phyloP scores from a whole-genome alignment of 2,113 vertebrate genomes.

The Circaetus cinerascens region DNA sequence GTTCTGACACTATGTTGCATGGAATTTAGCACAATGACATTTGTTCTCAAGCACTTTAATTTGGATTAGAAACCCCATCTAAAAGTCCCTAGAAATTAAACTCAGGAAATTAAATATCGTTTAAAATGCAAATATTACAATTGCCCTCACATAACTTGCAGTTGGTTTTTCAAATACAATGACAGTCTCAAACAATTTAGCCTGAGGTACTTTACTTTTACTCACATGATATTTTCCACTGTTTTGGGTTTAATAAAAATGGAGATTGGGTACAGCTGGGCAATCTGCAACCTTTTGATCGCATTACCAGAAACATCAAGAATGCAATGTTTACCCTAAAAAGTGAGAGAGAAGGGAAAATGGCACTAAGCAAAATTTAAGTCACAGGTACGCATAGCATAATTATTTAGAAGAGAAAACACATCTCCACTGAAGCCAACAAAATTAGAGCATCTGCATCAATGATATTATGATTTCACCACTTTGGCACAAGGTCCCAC shows the following conservation, averaged over 20 bases:
- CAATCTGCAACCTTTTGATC: conserved; percentile 96
- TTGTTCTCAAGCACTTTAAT: background rate
- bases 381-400: background rate
- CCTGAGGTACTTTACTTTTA: background rate
- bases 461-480: background rate
- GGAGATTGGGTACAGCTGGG: conserved; percentile 91
- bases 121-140: background rate
- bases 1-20: background rate
- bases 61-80: background rate
- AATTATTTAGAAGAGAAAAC: background rate
- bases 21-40: background rate
- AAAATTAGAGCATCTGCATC: background rate
- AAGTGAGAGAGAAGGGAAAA: conserved; percentile 7
- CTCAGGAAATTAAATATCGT: background rate
- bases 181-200: background rate
- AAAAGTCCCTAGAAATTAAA: background rate
- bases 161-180: background rate
- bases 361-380: background rate
- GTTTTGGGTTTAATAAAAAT: conserved; percentile 98
- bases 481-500: background rate
- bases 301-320: conserved; percentile 98
- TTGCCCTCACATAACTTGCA: background rate
- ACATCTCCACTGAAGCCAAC: background rate
- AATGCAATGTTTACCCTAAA: conserved; percentile 97
- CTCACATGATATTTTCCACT: conserved; percentile 97